Conservation (phyloP, 2,113 vertebrate genomes). For the Tachycineta bicolor region DNA sequence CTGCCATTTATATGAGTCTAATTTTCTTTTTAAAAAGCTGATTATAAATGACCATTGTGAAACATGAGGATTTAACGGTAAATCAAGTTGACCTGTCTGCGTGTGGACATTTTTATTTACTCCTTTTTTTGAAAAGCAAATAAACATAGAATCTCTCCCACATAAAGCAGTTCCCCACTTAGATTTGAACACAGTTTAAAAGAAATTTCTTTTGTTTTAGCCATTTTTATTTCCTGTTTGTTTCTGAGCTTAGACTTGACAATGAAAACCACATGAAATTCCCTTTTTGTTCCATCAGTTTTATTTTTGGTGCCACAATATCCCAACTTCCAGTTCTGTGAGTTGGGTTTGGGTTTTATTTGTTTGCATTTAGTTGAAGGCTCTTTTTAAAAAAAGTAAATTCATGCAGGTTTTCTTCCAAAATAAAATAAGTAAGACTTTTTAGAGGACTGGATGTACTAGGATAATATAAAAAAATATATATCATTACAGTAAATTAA, state of each 20-base stretch:
- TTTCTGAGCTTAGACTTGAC: conserved; percentile 65
- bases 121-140: conserved; percentile 55
- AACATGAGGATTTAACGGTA: neutral
- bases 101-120: conserved; percentile 46
- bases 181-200: conserved; percentile 57
- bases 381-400: neutral
- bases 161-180: conserved; percentile 54
- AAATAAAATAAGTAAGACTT: neutral
- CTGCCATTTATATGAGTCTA: neutral
- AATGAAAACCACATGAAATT: conserved; percentile 69
- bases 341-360: neutral
- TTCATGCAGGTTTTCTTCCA: neutral
- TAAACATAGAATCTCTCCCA: conserved; percentile 49
- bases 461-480: neutral
- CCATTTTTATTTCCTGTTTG: conserved; percentile 69
- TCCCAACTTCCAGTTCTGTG: conserved; percentile 8
- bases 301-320: conserved; percentile 56
- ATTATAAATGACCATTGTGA: neutral
- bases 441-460: neutral
- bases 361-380: neutral
- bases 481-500: neutral
- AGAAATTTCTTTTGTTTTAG: conserved; percentile 61
- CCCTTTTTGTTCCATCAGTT: conserved; percentile 64
- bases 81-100: conserved; percentile 46
- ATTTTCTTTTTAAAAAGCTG: neutral